Evolutionary conservation across 2,888 invertebrate genomes (phyloP).

Genomic region (Escarpia spicata): DNA sequence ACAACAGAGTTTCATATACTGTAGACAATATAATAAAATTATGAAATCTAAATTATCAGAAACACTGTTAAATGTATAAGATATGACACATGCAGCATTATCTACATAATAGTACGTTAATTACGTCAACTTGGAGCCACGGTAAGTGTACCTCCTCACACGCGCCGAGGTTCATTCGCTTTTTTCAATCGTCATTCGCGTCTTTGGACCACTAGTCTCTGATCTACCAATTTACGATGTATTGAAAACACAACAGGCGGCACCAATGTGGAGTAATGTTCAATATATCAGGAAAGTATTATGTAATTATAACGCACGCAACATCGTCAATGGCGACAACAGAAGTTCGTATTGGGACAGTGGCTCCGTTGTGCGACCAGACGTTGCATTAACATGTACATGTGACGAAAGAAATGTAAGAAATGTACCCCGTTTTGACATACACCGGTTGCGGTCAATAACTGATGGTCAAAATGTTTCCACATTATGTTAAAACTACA

Average conservation of each 20-base stretch:
- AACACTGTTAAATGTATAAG: not conserved
- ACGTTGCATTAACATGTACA: not conserved
- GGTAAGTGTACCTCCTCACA: no score
- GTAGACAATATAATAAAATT: not conserved
- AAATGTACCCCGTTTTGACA: not conserved
- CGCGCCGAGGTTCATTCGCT: no score
- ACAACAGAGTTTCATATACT: not conserved
- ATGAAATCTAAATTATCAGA: not conserved
- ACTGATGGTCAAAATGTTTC: not conserved
- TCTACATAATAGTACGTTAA: no score
- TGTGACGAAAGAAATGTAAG: not conserved
- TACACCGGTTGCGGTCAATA: not conserved
- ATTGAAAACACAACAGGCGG: no score
- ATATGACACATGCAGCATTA: not conserved
- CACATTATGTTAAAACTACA: no score
- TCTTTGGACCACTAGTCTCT: no score
- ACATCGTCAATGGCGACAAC: not conserved
- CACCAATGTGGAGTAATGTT: no score
- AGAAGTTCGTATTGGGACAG: not conserved
- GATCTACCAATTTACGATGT: no score
- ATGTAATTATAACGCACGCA: no score
- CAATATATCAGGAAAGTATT: no score
- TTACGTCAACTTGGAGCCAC: no score
- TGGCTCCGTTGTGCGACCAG: not conserved
- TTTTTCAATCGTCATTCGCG: no score